Base-by-base conservation (phyloP, 2,113 vertebrate species). In the Dinomys branickii region DNA sequence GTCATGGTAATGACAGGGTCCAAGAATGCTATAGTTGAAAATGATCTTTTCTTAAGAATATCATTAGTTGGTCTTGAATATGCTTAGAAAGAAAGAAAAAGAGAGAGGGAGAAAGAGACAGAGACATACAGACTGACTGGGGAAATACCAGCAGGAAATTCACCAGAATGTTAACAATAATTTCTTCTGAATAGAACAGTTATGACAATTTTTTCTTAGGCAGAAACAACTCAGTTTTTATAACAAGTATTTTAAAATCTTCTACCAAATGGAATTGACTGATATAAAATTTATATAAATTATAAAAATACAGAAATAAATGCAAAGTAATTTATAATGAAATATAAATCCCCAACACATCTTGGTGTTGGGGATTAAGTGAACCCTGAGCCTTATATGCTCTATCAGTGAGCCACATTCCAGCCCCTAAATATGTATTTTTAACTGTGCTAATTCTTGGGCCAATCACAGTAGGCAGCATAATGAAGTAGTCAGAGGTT, bases 1-100 rank as follows among this genome's bases (percentile, higher is more conserved):
- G 85, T 84, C 78, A 63, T 14, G 61, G 85, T 95, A 94, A 97
- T 80, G 93, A 96, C 0, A 7, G 85, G 85, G 85, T 56, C 44
- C 56, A 13, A 81, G 73, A 95, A 89, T 14, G 41, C 63, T 83
- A 50, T 87, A 87, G 33, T 20, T 65, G 52, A 71, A 91, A 93
- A 93, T 8, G 28, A 87, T 58, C 50, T 96, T 90, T 84, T 91
- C 61, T 88, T 38, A 95, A 96, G 73, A 96, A 90, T 69, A 85
- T 63, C 83, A 78, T 80, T 67, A 91, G 61, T n/a, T 61, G 54
- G 41, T 73, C 81, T 91, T 44, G 7, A 80, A 75, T 85, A 54
- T 67, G 35, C 47, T 50, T 28, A 69, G 38, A 87, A 26, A 33
- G 7, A 11, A n/a, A 50, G 67, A 82, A 44, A 19, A 14, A n/a